Percentiles rank a stretch among this genome's conserved stretches.
phyloP scores from a whole-genome alignment of 2,888 invertebrate species.

The Oasisia sp. region DNA sequence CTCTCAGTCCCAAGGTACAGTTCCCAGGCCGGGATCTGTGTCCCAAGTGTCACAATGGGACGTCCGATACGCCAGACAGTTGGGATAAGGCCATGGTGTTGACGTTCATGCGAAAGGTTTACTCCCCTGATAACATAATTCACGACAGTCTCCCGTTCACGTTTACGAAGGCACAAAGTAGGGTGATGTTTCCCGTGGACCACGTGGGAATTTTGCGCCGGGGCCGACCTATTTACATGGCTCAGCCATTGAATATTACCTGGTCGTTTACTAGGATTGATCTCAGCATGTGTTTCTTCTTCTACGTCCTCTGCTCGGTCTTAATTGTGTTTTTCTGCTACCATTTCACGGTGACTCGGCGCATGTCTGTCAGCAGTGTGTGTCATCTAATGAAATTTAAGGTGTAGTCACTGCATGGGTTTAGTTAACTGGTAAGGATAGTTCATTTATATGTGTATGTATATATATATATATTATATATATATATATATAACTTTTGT shows the following conservation, averaged over 20 bases:
- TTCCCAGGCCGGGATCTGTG: slow-evolving; percentile 82
- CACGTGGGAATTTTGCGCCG: not conserved
- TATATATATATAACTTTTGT: too few species aligned
- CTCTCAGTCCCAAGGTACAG: slow-evolving; percentile 85
- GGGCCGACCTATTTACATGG: not conserved
- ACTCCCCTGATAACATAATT: slow-evolving; percentile 32
- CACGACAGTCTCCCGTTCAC: not conserved
- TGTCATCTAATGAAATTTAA: not conserved
- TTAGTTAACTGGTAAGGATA: not conserved
- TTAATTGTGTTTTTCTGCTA: slow-evolving; percentile 56
- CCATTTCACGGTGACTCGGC: slow-evolving; percentile 45
- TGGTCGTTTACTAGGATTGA: slow-evolving; percentile 46
- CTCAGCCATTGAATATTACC: not conserved
- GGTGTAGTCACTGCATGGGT: not conserved
- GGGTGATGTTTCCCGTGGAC: not conserved
- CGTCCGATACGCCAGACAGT: not conserved
- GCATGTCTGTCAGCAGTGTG: not conserved
- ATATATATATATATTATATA: too few species aligned
- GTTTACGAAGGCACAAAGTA: not conserved
- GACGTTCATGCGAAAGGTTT: slow-evolving; percentile 49
- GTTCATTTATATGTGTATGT: too few species aligned
- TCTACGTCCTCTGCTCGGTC: slow-evolving; percentile 54
- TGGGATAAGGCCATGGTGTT: slow-evolving; percentile 48
- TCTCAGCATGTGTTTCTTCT: slow-evolving; percentile 58
- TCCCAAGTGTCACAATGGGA: slow-evolving; percentile 60